Evolutionary conservation across 2,113 vertebrate genomes (phyloP).

Genomic region (Centropus bengalensis): DNA sequence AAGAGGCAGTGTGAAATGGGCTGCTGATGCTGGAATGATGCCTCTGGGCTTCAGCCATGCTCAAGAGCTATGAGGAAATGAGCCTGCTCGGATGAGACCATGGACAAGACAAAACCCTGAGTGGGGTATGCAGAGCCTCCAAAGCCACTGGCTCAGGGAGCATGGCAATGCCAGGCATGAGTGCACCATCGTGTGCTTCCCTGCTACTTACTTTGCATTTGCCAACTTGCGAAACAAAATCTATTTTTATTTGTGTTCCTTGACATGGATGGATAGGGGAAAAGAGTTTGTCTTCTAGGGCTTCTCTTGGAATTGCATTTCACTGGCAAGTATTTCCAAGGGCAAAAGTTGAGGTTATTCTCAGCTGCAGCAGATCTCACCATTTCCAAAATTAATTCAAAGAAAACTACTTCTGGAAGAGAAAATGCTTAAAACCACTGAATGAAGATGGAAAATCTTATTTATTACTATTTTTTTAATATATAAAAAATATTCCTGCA

Average conservation of each 20-base stretch:
- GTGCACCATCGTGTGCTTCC: neutral
- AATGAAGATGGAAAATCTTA: neutral
- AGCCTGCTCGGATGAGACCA: neutral
- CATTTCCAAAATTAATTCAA: neutral
- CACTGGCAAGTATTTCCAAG: neutral
- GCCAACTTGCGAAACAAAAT: neutral
- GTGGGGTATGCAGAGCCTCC: neutral
- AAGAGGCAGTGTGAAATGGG: neutral
- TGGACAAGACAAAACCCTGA: neutral
- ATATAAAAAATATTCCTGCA: neutral
- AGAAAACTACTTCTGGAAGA: neutral
- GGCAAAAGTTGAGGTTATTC: neutral
- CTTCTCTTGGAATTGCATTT: neutral
- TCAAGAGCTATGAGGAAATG: neutral
- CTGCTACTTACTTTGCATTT: neutral
- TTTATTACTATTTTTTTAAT: neutral
- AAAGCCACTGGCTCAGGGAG: neutral
- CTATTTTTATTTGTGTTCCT: neutral
- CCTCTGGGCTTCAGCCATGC: neutral
- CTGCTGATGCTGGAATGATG: neutral
- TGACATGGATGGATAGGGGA: neutral
- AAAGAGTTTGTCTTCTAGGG: neutral
- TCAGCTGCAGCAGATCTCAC: neutral
- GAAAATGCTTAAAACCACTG: neutral
- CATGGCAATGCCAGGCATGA: rapidly evolving